Conservation (phyloP, 2,888 invertebrate species). For the Polydrusus tereticollis region DNA sequence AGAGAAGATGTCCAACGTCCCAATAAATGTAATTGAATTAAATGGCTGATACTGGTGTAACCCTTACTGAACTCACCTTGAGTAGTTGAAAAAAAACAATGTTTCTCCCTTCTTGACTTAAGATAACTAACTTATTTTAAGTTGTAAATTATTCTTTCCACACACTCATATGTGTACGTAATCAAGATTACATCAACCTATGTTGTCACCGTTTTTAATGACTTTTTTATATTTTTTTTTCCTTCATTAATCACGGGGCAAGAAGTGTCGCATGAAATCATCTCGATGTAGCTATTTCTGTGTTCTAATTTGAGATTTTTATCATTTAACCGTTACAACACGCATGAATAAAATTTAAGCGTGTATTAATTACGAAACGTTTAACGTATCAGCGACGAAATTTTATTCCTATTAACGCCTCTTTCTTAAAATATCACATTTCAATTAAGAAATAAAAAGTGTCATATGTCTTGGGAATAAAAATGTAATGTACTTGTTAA, state of each 20-base stretch:
- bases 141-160: conserved; percentile 23
- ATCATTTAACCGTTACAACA: conserved; percentile 19
- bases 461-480: conserved; percentile 36
- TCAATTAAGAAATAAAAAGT: conserved; percentile 47
- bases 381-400: conserved; percentile 29
- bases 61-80: too few relatives aligned
- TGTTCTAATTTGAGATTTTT: conserved; percentile 16
- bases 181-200: conserved; percentile 23
- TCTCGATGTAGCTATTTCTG: conserved; percentile 6
- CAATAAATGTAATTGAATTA: too few relatives aligned
- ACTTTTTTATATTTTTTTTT: conserved; percentile 25
- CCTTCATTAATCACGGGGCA: conserved; percentile 28
- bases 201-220: conserved; percentile 26
- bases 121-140: too few relatives aligned
- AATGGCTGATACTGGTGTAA: too few relatives aligned
- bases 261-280: conserved; percentile 41
- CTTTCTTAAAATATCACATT: conserved; percentile 39
- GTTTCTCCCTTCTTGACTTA: too few relatives aligned
- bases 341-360: conserved; percentile 21
- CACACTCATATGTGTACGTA: conserved; percentile 22
- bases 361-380: conserved; percentile 27
- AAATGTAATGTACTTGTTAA: conserved; percentile 30
- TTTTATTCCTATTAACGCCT: conserved; percentile 36
- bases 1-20: too few relatives aligned
- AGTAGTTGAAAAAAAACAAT: too few relatives aligned